phyloP scores from a whole-genome alignment of 2,797 vertebrate species.

The Gymnocypris eckloni region DNA sequence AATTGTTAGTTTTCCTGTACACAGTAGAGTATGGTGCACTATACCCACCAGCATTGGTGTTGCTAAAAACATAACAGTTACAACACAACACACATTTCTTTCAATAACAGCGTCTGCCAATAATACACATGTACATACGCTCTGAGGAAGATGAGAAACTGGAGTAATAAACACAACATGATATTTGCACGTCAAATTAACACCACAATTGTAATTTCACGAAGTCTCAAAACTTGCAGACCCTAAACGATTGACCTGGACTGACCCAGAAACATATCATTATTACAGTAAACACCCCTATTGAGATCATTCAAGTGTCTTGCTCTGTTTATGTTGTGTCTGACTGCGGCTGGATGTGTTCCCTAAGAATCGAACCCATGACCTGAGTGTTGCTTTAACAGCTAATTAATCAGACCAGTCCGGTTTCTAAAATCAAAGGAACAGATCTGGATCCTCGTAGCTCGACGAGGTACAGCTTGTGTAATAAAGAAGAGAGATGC shows the following conservation, averaged over 20 bases:
- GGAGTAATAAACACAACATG: too few species aligned
- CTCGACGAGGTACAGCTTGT: neutral
- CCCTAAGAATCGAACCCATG: neutral
- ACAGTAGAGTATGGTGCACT: too few species aligned
- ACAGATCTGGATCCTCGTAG: neutral
- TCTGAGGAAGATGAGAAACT: too few species aligned
- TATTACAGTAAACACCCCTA: neutral
- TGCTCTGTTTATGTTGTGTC: neutral
- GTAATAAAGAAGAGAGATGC: neutral
- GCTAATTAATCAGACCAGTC: neutral
- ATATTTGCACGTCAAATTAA: neutral
- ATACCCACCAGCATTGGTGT: too few species aligned
- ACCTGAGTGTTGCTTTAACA: neutral
- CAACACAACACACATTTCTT: too few species aligned
- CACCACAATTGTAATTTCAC: neutral
- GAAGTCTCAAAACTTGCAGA: neutral
- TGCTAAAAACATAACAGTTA: too few species aligned
- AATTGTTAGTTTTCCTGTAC: too few species aligned
- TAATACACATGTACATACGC: neutral
- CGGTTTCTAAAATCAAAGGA: neutral
- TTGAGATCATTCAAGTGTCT: neutral
- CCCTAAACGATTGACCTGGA: neutral
- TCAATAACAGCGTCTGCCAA: neutral
- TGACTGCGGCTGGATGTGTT: neutral
- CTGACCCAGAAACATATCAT: neutral